Percentiles rank a stretch among this genome's conserved stretches.
These are phyloP conservation scores for Apodemus speciosus DNA, from an alignment of 2,113 vertebrate genomes.

Conservation along the genomic window DNA sequence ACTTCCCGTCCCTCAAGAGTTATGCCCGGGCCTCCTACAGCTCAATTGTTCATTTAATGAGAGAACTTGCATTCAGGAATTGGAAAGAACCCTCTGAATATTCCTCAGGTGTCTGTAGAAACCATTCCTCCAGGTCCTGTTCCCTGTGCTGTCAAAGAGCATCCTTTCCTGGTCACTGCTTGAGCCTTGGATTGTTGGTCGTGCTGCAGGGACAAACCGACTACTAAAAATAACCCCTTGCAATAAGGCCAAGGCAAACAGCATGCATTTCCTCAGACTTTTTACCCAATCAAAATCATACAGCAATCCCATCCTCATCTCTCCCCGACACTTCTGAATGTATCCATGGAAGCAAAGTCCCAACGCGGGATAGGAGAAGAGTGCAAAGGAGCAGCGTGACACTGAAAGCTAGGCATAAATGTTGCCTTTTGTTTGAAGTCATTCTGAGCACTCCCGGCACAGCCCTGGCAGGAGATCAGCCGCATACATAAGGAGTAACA, in stretches of 20 bases:
- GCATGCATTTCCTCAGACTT: conserved; percentile 83
- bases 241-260: conserved; percentile 88
- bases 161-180: conserved; percentile 82
- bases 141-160: conserved; percentile 84
- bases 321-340: conserved; percentile 67
- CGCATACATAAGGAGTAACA: conserved; percentile 80
- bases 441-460: conserved; percentile 79
- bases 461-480: conserved; percentile 84
- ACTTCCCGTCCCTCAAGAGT: conserved; percentile 74
- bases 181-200: conserved; percentile 68
- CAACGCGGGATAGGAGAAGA: conserved; percentile 71
- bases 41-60: conserved; percentile 69
- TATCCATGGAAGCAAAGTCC: conserved; percentile 74
- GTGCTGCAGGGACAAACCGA: conserved; percentile 83
- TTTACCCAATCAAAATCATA: conserved; percentile 84
- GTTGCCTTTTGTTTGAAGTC: conserved; percentile 85
- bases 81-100: conserved; percentile 57
- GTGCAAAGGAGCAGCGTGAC: conserved; percentile 77
- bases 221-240: conserved; percentile 90
- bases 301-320: conserved; percentile 80
- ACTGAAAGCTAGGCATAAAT: conserved; percentile 85
- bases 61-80: conserved; percentile 59
- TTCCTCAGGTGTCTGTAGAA: conserved; percentile 62
- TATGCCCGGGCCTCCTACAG: conserved; percentile 70
- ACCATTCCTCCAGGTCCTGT: conserved; percentile 67